Percentiles rank a stretch among this genome's conserved stretches.
phyloP scores from a whole-genome alignment of 2,113 vertebrate species.

The Lathamus discolor region DNA sequence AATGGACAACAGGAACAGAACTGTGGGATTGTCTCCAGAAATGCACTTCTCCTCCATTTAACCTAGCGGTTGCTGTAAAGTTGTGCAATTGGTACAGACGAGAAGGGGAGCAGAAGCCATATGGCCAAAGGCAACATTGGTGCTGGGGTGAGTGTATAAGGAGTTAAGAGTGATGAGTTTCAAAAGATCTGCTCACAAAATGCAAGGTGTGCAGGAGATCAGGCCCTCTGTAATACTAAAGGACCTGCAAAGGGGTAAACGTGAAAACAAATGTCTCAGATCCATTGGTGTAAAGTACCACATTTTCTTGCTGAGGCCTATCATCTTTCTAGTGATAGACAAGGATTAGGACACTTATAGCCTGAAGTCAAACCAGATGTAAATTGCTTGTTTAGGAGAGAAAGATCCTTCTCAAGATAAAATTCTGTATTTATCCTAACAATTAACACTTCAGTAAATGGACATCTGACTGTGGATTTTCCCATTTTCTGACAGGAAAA shows the following conservation, averaged over 20 bases:
- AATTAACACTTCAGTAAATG: background rate
- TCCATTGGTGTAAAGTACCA: background rate
- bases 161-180: background rate
- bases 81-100: background rate
- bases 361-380: background rate
- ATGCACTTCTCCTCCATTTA: background rate
- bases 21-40: background rate
- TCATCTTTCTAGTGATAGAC: background rate
- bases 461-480: background rate
- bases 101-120: background rate
- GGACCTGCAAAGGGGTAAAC: background rate
- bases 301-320: background rate
- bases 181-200: background rate
- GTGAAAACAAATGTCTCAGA: background rate
- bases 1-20: background rate
- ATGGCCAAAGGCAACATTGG: rapidly evolving
- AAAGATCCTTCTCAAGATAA: background rate
- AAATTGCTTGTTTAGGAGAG: slow-evolving; percentile 14
- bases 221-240: background rate
- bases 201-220: background rate
- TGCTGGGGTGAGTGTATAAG: background rate
- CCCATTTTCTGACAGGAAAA: background rate
- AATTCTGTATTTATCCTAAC: slow-evolving; percentile 6
- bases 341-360: background rate
- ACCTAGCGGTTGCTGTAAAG: background rate